Percentiles rank a stretch among this genome's conserved stretches.
phyloP scores from a whole-genome alignment of 2,113 vertebrate species.

The Gulo gulo region DNA sequence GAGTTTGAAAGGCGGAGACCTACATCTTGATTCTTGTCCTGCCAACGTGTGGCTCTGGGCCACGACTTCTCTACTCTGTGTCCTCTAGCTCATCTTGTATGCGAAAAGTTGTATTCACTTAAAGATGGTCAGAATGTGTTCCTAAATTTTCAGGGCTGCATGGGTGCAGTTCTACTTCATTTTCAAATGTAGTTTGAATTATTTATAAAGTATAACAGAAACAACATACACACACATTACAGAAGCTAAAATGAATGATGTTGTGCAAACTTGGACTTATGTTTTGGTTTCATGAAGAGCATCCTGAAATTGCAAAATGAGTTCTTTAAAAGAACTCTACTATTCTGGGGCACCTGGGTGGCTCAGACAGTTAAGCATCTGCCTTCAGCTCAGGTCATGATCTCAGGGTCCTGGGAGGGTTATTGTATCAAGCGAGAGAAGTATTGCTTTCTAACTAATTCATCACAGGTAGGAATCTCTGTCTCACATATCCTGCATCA shows the following conservation, averaged over 20 bases:
- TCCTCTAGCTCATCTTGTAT: not conserved
- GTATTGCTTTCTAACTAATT: not conserved
- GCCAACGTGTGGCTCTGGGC: not conserved
- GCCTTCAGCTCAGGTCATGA: not conserved
- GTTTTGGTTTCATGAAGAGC: not conserved
- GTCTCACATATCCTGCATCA: not conserved
- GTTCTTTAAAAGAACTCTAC: not conserved
- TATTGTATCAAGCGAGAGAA: not conserved
- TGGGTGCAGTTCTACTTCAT: not conserved
- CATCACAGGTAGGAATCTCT: not conserved
- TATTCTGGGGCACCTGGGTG: too few species aligned
- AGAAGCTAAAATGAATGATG: not conserved
- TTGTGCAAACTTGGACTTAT: not conserved
- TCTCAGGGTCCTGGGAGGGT: not conserved
- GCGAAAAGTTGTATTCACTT: not conserved
- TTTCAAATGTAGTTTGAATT: not conserved
- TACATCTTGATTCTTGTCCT: not conserved
- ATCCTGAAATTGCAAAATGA: not conserved
- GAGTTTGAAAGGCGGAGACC: not conserved
- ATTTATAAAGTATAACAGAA: not conserved
- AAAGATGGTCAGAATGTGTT: not conserved
- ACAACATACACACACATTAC: not conserved
- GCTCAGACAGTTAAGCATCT: too few species aligned
- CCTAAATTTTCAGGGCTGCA: not conserved
- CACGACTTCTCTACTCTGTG: rapidly evolving